phyloP scores from a whole-genome alignment of 2,797 vertebrate genomes.

The Iguana delicatissima region DNA sequence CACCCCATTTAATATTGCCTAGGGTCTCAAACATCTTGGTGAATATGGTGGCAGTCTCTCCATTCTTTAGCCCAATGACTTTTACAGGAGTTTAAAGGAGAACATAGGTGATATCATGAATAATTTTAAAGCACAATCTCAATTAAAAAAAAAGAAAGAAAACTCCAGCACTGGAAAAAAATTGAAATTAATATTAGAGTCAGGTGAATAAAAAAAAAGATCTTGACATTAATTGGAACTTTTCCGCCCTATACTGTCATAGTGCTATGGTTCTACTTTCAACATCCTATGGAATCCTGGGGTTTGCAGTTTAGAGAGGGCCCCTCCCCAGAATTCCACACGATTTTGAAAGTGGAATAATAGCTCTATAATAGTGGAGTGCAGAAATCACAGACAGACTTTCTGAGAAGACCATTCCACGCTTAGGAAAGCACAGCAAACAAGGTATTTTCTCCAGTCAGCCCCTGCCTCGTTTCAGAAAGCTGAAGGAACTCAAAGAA shows the following conservation, averaged over 20 bases:
- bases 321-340: no score
- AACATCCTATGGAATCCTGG: no score
- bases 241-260: no score
- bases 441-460: not conserved
- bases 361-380: no score
- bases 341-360: no score
- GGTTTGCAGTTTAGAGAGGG: no score
- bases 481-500: not conserved
- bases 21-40: not conserved
- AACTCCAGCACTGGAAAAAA: not conserved
- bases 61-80: not conserved
- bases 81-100: not conserved
- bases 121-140: not conserved
- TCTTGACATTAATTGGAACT: not conserved
- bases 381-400: not conserved
- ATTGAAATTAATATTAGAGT: not conserved
- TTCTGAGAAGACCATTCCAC: not conserved
- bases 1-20: not conserved
- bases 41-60: not conserved
- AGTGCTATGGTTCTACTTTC: no score
- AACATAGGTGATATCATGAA: not conserved
- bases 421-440: not conserved
- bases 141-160: not conserved
- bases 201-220: not conserved
- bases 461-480: not conserved